Evolutionary conservation across 1,140 invertebrate genomes (phyloP).

Genomic region (Sitodiplosis mosellana): DNA sequence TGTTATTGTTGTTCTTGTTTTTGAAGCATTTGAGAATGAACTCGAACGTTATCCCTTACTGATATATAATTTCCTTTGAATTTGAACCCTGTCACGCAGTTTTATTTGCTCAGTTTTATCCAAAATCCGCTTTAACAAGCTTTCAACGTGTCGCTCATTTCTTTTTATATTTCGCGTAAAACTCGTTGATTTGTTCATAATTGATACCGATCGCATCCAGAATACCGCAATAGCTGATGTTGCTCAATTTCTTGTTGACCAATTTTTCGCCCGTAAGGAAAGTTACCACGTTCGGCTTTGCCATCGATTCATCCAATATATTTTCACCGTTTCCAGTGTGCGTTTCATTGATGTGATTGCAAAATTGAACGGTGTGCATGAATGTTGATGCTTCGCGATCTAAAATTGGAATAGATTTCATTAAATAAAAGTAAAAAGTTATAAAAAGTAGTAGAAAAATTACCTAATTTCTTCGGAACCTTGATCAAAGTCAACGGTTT

Average conservation of each 20-base stretch:
- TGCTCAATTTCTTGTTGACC: conserved; percentile 20
- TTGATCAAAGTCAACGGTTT: conserved; percentile 55
- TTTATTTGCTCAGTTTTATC: too few relatives aligned
- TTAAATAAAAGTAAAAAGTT: neutral
- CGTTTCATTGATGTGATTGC: conserved; percentile 22
- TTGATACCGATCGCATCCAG: conserved; percentile 22
- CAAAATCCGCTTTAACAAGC: too few relatives aligned
- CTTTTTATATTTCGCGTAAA: conserved; percentile 9
- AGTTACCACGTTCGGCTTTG: conserved; percentile 20
- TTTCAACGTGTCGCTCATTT: neutral
- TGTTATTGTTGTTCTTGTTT: too few relatives aligned
- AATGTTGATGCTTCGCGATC: conserved; percentile 23
- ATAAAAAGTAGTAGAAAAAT: conserved; percentile 2
- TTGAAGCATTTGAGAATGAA: too few relatives aligned
- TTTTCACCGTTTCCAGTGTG: conserved; percentile 19
- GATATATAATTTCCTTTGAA: too few relatives aligned
- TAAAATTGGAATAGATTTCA: conserved; percentile 4
- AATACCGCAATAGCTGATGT: conserved; percentile 23
- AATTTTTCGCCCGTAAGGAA: conserved; percentile 22
- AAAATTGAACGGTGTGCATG: conserved; percentile 22
- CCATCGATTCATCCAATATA: too few relatives aligned
- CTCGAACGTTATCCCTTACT: too few relatives aligned
- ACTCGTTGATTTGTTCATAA: conserved; percentile 22
- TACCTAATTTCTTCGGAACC: conserved; percentile 36
- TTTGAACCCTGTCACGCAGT: too few relatives aligned